phyloP scores from a whole-genome alignment of 2,888 invertebrate species.

The Steinernema carpocapsae region DNA sequence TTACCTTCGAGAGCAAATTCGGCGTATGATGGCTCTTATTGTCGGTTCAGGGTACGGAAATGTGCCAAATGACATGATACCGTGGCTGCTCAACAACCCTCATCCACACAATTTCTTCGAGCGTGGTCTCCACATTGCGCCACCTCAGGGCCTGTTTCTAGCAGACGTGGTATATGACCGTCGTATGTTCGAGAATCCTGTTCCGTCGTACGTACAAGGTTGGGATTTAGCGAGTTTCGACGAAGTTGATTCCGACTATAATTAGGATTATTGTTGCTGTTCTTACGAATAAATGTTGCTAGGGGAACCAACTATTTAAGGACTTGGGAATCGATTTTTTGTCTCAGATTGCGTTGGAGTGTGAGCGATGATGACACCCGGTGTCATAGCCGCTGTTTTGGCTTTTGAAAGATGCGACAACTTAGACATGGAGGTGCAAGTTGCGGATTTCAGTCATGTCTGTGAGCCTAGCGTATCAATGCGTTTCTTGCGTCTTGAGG shows the following conservation, averaged over 20 bases:
- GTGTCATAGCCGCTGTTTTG: too few relatives aligned
- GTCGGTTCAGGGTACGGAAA: slow-evolving; percentile 51
- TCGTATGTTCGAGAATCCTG: slow-evolving; percentile 51
- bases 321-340: background rate
- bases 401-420: too few relatives aligned
- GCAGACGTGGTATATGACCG: slow-evolving; percentile 61
- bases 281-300: background rate
- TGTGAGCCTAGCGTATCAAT: too few relatives aligned
- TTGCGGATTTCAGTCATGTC: too few relatives aligned
- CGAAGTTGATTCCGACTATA: too few relatives aligned
- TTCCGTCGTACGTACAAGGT: slow-evolving; percentile 52
- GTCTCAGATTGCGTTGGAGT: slow-evolving; percentile 1
- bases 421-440: too few relatives aligned
- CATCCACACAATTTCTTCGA: slow-evolving; percentile 52
- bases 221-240: slow-evolving; percentile 50
- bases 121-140: slow-evolving; percentile 49
- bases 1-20: slow-evolving; percentile 61
- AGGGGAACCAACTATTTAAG: background rate
- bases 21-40: slow-evolving; percentile 60
- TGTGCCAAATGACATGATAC: slow-evolving; percentile 42
- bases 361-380: background rate
- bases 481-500: too few relatives aligned
- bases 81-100: slow-evolving; percentile 57
- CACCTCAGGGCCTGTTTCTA: slow-evolving; percentile 56
- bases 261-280: slow-evolving; percentile 12